Evolutionary conservation across 2,888 invertebrate genomes (phyloP), one percentile per base, ranked within the genome.

Genomic region (Sinotaia quadrata): DNA sequence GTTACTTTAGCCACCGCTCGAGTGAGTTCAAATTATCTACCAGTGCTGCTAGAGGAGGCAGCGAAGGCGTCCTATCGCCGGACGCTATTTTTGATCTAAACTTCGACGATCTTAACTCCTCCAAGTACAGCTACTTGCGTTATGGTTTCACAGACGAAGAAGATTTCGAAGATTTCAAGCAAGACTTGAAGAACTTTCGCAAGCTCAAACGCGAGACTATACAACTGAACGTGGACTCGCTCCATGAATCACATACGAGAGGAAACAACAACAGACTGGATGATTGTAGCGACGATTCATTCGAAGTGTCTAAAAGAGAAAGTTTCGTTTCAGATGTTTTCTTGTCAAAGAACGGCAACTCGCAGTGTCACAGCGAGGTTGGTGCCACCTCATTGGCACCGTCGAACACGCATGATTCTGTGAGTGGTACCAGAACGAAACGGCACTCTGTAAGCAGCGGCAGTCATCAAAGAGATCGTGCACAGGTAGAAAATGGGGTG

Each of bases 161-260:
- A 18, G 84, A 84, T 69, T 84, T 83, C 73, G 84, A 84, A 68
- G 84, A 84, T 52, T 83, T 84, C 67, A 84, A 83, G 68, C 79
- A 80, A 33, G 83, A 83, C 68, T 74, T 83, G 62, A 66, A 74
- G 33, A 75, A 80, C 67, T 82, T 83, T 61, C 67, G 67, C 34
- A 57, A 41, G n/a, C 69, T 76, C 34, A 72, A 73, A 49, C 56
- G 56, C 12, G 68, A 67, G 36, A 66, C 57, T 29, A 57, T n/a
- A n/a, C n/a, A n/a, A n/a, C n/a, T n/a, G n/a, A n/a, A n/a, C n/a
- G n/a, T n/a, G n/a, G n/a, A n/a, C n/a, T n/a, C n/a, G n/a, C n/a
- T n/a, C n/a, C n/a, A n/a, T n/a, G n/a, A n/a, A n/a, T n/a, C n/a
- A n/a, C n/a, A n/a, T n/a, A n/a, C n/a, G n/a, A n/a, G n/a, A n/a